These are phyloP conservation scores for Steinernema carpocapsae DNA, from an alignment of 2,888 invertebrate species.

Conservation along the genomic window DNA sequence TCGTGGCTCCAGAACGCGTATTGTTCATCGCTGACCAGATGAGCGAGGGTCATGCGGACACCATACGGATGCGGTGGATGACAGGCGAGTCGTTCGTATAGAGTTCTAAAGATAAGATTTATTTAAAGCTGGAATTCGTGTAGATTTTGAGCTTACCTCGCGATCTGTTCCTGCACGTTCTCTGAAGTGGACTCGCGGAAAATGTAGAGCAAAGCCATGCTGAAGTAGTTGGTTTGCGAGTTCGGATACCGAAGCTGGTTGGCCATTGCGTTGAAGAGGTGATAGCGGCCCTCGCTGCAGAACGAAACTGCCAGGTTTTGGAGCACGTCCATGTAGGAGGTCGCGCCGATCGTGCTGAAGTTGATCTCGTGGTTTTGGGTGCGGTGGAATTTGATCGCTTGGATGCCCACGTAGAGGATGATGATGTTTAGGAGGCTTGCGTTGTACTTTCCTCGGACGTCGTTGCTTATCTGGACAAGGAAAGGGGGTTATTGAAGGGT, in stretches of 20 bases:
- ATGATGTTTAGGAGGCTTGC: conserved; percentile 93
- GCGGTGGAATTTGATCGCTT: conserved; percentile 85
- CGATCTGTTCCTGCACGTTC: conserved; percentile 96
- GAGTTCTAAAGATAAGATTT: conserved; percentile 74
- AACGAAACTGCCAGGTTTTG: conserved; percentile 95
- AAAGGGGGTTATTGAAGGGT: no score
- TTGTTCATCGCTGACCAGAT: conserved; percentile 93
- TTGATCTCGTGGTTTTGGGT: conserved; percentile 88
- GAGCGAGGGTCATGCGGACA: conserved; percentile 92
- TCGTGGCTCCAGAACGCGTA: conserved; percentile 99
- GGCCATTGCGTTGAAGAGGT: conserved; percentile 94
- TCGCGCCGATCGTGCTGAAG: conserved; percentile 95
- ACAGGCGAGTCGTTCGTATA: conserved; percentile 91
- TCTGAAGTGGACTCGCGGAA: conserved; percentile 85
- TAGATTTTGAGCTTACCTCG: conserved; percentile 71
- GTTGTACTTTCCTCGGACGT: conserved; percentile 85
- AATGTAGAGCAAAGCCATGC: conserved; percentile 89
- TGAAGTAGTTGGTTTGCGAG: conserved; percentile 98
- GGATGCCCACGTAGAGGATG: conserved; percentile 90
- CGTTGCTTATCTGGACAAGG: conserved; percentile 1
- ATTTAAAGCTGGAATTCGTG: not conserved
- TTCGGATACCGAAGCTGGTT: conserved; percentile 97
- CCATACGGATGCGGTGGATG: conserved; percentile 99
- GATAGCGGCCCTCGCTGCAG: conserved; percentile 92
- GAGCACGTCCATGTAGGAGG: conserved; percentile 98